Percentiles rank a stretch among this genome's conserved stretches.
phyloP scores from a whole-genome alignment of 2,113 vertebrate genomes.

The Sinocyclocheilus rhinocerous region DNA sequence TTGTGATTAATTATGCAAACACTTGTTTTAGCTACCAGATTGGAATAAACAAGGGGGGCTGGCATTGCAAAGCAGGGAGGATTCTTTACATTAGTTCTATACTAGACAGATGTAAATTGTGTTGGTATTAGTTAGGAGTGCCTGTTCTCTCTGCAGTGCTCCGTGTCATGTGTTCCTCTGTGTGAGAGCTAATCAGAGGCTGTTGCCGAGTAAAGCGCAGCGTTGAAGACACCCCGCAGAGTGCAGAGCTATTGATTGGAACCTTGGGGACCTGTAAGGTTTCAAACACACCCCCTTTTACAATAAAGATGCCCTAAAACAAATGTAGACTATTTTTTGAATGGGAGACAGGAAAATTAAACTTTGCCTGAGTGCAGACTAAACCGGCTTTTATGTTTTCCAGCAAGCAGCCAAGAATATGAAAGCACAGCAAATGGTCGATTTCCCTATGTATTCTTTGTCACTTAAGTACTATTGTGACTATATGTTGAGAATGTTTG shows the following conservation, averaged over 20 bases:
- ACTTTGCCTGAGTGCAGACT: background rate
- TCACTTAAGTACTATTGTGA: background rate
- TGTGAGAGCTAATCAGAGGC: constrained; percentile 53
- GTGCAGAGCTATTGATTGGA: constrained; percentile 56
- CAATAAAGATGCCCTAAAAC: constrained; percentile 45
- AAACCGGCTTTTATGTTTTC: background rate
- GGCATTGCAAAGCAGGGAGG: background rate
- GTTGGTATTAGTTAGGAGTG: background rate
- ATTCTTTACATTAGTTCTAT: constrained; percentile 34
- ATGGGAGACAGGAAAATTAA: constrained; percentile 1
- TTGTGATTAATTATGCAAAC: background rate
- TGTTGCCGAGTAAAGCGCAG: constrained; percentile 46
- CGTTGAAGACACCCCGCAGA: constrained; percentile 37
- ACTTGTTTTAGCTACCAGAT: background rate
- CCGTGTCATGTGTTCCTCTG: constrained; percentile 20
- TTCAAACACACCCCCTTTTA: constrained; percentile 37
- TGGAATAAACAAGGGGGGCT: background rate
- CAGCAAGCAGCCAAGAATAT: background rate
- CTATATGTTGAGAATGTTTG: background rate
- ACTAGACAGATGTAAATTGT: constrained; percentile 39
- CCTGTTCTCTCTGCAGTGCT: constrained; percentile 43
- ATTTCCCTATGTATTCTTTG: background rate
- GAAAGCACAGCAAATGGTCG: background rate
- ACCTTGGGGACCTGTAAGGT: constrained; percentile 43
- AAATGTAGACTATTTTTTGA: constrained; percentile 37